These are phyloP conservation scores for Grus americana DNA, from an alignment of 2,113 vertebrate species.

Conservation along the genomic window DNA sequence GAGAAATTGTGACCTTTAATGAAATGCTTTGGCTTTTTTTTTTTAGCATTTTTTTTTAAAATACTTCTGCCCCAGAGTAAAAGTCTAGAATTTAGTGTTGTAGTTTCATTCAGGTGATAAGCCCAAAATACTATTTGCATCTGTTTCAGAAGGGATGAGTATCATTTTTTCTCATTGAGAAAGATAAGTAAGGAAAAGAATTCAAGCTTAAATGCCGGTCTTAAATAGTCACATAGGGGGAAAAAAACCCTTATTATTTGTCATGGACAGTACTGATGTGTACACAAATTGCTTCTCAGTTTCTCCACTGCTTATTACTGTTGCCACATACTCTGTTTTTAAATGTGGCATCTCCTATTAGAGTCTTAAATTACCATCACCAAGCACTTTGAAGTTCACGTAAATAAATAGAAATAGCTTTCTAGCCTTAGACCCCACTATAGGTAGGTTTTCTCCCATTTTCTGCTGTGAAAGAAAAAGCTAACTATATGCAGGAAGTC, in stretches of 20 bases:
- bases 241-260: fast-evolving
- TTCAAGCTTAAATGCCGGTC: neutral
- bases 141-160: neutral
- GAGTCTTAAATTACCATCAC: neutral
- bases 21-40: neutral
- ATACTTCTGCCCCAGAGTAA: neutral
- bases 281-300: neutral
- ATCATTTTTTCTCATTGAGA: neutral
- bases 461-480: neutral
- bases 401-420: neutral
- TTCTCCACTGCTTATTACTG: neutral
- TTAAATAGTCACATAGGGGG: neutral
- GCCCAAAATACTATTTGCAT: neutral
- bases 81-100: neutral
- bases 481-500: neutral
- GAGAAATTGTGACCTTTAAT: neutral
- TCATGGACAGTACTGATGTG: neutral
- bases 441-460: neutral
- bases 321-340: neutral
- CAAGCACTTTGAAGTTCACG: neutral
- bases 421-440: neutral
- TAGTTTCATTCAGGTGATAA: neutral
- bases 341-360: neutral
- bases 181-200: neutral
- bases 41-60: neutral